Conservation (phyloP, 2,113 vertebrate species). For the Nicator chloris region DNA sequence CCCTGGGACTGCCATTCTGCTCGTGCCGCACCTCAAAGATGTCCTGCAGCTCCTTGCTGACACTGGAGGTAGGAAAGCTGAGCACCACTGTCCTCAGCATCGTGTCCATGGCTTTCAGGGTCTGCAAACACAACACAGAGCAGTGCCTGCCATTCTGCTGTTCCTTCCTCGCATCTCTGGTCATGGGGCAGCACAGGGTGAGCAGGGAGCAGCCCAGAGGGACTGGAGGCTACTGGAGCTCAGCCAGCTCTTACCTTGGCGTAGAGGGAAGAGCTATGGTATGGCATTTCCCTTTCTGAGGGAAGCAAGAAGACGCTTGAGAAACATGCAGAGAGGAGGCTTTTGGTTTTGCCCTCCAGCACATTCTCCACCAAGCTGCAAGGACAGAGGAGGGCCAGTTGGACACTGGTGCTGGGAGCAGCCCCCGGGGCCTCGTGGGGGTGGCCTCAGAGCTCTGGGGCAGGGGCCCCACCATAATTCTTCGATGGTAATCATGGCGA, state of each 20-base stretch:
- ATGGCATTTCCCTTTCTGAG: neutral
- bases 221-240: neutral
- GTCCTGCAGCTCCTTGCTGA: neutral
- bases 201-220: neutral
- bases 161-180: neutral
- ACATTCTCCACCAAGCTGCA: neutral
- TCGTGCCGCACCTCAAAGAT: neutral
- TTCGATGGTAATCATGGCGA: neutral
- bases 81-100: neutral
- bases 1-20: neutral
- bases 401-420: neutral
- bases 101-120: neutral
- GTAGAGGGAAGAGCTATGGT: neutral
- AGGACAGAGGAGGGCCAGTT: neutral
- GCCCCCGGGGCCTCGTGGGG: neutral
- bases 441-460: neutral
- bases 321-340: neutral
- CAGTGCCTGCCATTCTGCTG: neutral
- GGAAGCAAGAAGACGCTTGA: neutral
- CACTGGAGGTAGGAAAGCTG: neutral
- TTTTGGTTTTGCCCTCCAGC: neutral
- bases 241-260: neutral
- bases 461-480: neutral
- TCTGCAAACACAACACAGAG: neutral
- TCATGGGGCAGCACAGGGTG: neutral